These are phyloP conservation scores for Furcifer pardalis DNA, from an alignment of 2,797 vertebrate genomes.

Conservation along the genomic window DNA sequence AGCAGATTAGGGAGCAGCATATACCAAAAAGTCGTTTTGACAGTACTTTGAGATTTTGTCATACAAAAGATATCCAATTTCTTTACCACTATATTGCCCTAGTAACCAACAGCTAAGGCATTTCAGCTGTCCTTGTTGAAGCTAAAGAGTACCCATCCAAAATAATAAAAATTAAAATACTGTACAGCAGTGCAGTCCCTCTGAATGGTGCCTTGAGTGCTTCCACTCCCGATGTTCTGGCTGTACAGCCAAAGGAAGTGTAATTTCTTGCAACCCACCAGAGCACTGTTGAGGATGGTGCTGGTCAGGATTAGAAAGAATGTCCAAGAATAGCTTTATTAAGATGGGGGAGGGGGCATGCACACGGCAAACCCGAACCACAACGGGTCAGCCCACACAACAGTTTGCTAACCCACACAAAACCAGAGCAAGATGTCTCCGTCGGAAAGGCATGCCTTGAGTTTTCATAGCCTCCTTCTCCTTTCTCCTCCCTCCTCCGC, in stretches of 20 bases:
- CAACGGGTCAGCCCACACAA: neutral
- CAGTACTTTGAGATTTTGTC: neutral
- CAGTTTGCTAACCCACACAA: neutral
- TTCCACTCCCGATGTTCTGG: neutral
- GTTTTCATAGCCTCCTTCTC: no score
- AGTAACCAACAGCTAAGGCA: neutral
- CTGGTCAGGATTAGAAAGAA: neutral
- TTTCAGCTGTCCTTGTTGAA: neutral
- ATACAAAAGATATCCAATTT: neutral
- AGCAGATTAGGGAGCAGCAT: neutral
- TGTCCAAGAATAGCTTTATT: neutral
- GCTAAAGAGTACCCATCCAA: neutral
- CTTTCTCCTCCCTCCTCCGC: no score
- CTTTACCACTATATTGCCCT: neutral
- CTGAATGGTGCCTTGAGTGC: conserved; percentile 30
- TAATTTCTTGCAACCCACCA: conserved; percentile 42
- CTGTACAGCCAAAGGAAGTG: conserved; percentile 47
- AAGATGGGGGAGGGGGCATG: neutral
- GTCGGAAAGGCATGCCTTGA: neutral
- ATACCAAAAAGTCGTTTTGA: neutral
- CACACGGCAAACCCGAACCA: neutral
- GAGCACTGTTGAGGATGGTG: neutral
- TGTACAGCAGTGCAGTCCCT: conserved; percentile 19
- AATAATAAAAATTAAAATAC: no score
- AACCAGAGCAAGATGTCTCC: neutral